Base-by-base conservation (phyloP, 2,888 invertebrate species). In the Drosophila silvestris region DNA sequence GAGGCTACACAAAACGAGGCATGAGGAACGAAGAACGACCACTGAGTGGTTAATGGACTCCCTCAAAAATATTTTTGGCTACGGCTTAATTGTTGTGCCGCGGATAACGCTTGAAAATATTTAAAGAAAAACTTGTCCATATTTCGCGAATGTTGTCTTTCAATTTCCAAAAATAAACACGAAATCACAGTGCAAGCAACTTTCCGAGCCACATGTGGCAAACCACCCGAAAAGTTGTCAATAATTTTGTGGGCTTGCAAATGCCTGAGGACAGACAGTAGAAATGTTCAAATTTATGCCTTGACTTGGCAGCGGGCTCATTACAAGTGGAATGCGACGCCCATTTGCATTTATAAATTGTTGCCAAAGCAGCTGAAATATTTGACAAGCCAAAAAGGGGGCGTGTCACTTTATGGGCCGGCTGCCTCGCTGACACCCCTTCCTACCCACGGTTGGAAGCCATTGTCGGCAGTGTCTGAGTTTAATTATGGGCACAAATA, bases 401-500 rank as follows among this genome's bases (percentile, higher is more conserved):
- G 79, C 74, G 84, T 70, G 65, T 39, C 61, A 56, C 47, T 47
- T 58, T 64, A 39, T 70, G 73, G 37, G 51, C 22, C 33, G 37
- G 37, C 39, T 51, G 61, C 65, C 44, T 9, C 44, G 33, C 33
- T 52, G 47, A 5, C 39, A 39, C 41, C 22, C 30, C 22, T 32
- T 3, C 39, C 5, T 16, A 9, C 9, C 47, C 28, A 5, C 33
- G 35, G 51, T 35, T 53, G 65, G 50, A 26, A 26, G 47, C 47
- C 47, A 28, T 32, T 37, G 65, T 28, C 70, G 32, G 54, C 70
- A 83, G 75, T 85, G 86, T 83, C 90, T 82, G 83, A 44, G 79
- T 81, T 88, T 89, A 89, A 88, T 88, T 90, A 90, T 87, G 83
- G 85, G 60, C 70, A 64, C 76, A 87, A 83, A 90, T 86, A 88